Base-by-base conservation (phyloP, 2,113 vertebrate species). In the Eulemur macaco region DNA sequence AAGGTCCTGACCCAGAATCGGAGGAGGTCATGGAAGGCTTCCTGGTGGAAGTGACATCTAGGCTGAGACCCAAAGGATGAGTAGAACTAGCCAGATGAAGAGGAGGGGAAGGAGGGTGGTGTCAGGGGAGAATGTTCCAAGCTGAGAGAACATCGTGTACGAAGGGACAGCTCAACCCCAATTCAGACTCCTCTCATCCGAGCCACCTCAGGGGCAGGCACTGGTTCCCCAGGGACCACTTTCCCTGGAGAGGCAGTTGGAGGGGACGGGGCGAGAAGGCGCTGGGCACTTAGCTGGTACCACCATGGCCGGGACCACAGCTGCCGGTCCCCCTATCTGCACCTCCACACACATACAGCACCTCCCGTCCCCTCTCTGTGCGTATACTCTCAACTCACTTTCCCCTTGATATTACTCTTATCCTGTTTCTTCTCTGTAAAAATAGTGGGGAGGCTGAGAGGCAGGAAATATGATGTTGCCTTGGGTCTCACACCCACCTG, bases 21-120 rank as follows among this genome's bases (percentile, higher is more conserved):
- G 25, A 88, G 45, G 83, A 64, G 27, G n/a, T 58, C 45, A 10
- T 8, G 18, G 88, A 74, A 85, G 78, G n/a, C 69, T 91, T 84
- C 77, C 86, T 78, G 60, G 93, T 92, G 84, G 91, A 94, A 85
- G 85, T 0, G 21, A 25, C 78, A 8, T 66, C 27, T 86, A 39
- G 64, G 47, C 34, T 54, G 77, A 81, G 39, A 42, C 39, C 39
- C 20, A 42, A 60, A 50, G 60, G 60, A 45, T 18, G 37, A 58
- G 18, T 58, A 66, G 37, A 91, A 74, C 54, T 66, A 76, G 63
- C 25, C 5, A 66, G 88, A n/a, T 3, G 54, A 66, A 89, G 74
- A 86, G n/a, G 20, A 37, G 47, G 29, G 39, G 58, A 21, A 31
- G 29, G 50, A 63, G 42, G 10, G 27, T 15, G 10, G 14, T 23